Base-by-base conservation (phyloP, 2,888 invertebrate species). In the Melinopterus prodromus region DNA sequence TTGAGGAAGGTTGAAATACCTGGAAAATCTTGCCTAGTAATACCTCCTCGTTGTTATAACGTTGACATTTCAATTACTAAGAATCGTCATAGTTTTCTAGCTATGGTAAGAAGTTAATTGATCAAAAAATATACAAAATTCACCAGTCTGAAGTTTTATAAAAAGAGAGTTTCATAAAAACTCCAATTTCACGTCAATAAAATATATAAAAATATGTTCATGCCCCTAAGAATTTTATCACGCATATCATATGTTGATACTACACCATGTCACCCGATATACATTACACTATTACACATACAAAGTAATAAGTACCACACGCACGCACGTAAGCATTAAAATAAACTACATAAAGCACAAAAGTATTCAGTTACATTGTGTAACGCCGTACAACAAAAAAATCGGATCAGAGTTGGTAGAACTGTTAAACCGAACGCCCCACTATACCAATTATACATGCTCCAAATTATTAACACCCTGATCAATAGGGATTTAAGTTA, bases 401-500 rank as follows among this genome's bases (percentile, higher is more conserved):
- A 26, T 26, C 26, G 26, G 26, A 26, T 26, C 3, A 2, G 26
- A 2, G 26, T 26, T 26, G 26, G 26, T 26, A 26, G 26, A 26
- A 26, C 26, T 26, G 26, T 26, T 26, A 26, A 26, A 26, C 2
- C 26, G 26, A 26, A 26, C 26, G 26, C 53, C 1, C 53, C 53
- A 2, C 12, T 53, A 26, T 26, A 26, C 53, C 9, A 53, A 53
- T 53, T 53, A 53, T 53, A 53, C 53, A 53, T 12, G 53, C 9
- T 53, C 7, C 7, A 12, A 53, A 53, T 53, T 53, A 53, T 53
- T 53, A 53, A 53, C 53, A 53, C 53, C 53, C 53, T 9, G 7
- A 53, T 53, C 53, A 53, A 53, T 53, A 53, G 53, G 53, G 53
- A 53, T 53, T 53, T 53, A 53, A 53, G 53, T 53, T 53, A 53